Percentiles rank a stretch among this genome's conserved stretches.
Conservation (phyloP, 2,797 vertebrate species). For the Sibirionetta formosa region DNA sequence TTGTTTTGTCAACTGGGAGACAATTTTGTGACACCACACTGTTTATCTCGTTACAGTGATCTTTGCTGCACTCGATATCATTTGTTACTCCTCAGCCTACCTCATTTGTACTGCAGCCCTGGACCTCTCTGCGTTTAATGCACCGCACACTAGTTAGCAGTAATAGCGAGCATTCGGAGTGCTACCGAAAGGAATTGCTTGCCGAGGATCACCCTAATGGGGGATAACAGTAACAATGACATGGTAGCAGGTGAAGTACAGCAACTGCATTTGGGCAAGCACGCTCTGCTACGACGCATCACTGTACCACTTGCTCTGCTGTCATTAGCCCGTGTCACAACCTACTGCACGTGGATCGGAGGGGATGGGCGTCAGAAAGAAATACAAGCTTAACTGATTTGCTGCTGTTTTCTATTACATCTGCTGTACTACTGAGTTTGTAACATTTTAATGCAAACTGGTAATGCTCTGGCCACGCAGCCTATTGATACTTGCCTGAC, state of each 20-base stretch:
- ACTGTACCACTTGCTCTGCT: neutral
- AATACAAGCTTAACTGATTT: neutral
- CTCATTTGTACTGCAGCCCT: slow-evolving; percentile 53
- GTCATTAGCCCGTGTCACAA: neutral
- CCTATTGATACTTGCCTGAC: neutral
- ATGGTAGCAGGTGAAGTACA: neutral
- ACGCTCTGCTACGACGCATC: neutral
- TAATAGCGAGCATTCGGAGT: neutral
- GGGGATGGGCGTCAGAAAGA: neutral
- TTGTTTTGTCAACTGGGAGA: slow-evolving; percentile 81
- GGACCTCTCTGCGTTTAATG: slow-evolving; percentile 7
- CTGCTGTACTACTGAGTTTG: neutral
- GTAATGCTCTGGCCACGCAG: neutral
- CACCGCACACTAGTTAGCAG: neutral
- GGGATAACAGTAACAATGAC: neutral
- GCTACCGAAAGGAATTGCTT: neutral
- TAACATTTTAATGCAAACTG: neutral
- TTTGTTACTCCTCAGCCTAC: slow-evolving; percentile 56
- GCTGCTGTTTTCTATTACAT: neutral
- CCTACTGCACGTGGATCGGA: neutral
- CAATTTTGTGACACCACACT: slow-evolving; percentile 79
- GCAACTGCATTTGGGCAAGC: accelerated
- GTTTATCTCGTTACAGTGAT: slow-evolving; percentile 73
- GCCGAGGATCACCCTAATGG: neutral
- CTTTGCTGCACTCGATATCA: slow-evolving; percentile 54